Evolutionary conservation across 2,797 vertebrate genomes (phyloP).

Genomic region (Lacerta viridis): DNA sequence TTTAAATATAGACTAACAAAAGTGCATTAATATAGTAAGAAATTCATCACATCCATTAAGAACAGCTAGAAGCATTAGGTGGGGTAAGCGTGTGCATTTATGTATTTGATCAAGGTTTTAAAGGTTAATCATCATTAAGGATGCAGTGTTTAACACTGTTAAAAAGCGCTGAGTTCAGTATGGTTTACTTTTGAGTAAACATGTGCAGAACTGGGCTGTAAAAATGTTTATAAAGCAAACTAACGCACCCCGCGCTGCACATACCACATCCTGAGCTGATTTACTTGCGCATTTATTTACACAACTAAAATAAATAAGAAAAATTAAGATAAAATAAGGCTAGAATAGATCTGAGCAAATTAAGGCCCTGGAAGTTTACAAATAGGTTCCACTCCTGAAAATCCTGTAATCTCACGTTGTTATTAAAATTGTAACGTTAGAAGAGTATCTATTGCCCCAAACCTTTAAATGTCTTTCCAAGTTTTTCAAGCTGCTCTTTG

Average conservation of each 20-base stretch:
- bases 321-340: neutral
- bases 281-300: slow-evolving; percentile 23
- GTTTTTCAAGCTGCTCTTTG: neutral
- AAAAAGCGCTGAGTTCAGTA: neutral
- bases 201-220: neutral
- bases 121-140: neutral
- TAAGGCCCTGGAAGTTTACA: neutral
- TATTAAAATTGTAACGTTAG: neutral
- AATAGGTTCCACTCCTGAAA: neutral
- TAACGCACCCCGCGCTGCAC: neutral
- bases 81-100: too few relatives aligned
- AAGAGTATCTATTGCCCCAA: neutral
- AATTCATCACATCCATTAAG: neutral
- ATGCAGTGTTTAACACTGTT: neutral
- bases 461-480: slow-evolving; percentile 2
- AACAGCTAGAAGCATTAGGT: neutral
- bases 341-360: neutral
- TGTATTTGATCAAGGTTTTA: neutral
- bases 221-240: neutral
- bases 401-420: slow-evolving; percentile 19
- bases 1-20: neutral
- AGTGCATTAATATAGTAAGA: neutral
- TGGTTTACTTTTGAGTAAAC: neutral
- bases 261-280: neutral
- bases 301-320: slow-evolving; percentile 27